phyloP scores from a whole-genome alignment of 2,888 invertebrate species.

The Bruchidius siliquastri region DNA sequence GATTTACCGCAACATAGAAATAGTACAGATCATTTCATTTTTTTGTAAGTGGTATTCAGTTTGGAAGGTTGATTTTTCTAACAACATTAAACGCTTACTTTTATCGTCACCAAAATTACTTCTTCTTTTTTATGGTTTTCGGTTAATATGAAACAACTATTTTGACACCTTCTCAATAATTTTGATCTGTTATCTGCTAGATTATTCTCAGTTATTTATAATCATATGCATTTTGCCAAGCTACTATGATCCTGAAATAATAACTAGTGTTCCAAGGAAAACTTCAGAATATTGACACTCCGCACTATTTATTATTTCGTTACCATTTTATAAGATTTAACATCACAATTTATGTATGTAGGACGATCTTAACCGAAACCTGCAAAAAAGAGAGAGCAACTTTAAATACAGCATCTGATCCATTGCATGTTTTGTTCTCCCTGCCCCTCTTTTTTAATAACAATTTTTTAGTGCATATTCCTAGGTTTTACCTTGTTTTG shows the following conservation, averaged over 20 bases:
- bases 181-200: neutral
- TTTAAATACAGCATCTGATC: constrained; percentile 33
- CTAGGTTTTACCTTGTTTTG: constrained; percentile 6
- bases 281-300: too few species aligned
- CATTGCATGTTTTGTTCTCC: constrained; percentile 19
- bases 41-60: constrained; percentile 33
- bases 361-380: neutral
- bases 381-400: neutral
- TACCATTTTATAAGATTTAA: too few species aligned
- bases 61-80: constrained; percentile 19
- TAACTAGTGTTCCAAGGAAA: too few species aligned
- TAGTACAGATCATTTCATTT: constrained; percentile 34
- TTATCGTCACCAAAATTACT: neutral
- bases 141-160: neutral
- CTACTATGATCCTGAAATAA: too few species aligned
- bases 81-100: constrained; percentile 16
- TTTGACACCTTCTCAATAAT: neutral
- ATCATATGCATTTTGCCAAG: neutral
- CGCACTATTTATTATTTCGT: too few species aligned
- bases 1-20: constrained; percentile 26
- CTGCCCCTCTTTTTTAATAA: constrained; percentile 12
- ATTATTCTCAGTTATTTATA: neutral
- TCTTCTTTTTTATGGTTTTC: neutral
- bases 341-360: too few species aligned
- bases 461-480: constrained; percentile 7